Conservation (phyloP, 2,888 invertebrate genomes). For the Rutpela maculata region DNA sequence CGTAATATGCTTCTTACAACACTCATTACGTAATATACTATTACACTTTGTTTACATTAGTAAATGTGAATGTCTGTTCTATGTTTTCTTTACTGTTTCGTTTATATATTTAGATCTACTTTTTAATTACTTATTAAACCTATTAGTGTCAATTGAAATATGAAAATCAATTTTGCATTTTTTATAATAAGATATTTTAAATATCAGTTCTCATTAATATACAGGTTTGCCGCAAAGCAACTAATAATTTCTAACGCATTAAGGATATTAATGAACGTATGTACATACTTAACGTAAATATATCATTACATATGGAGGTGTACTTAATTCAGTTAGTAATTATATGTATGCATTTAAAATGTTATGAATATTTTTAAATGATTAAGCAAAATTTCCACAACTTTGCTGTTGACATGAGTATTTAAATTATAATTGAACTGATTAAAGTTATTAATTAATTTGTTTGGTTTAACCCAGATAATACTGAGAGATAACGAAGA, state of each 20-base stretch:
- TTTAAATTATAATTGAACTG: conserved; percentile 9
- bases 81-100: too few relatives aligned
- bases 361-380: conserved; percentile 21
- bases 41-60: too few relatives aligned
- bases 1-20: too few relatives aligned
- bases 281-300: background rate
- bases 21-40: too few relatives aligned
- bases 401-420: conserved; percentile 13
- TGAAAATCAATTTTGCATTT: too few relatives aligned
- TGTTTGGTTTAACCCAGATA: background rate
- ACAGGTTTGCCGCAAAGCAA: background rate
- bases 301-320: conserved; percentile 10
- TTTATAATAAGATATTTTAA: too few relatives aligned
- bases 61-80: too few relatives aligned
- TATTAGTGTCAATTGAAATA: too few relatives aligned
- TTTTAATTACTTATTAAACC: too few relatives aligned
- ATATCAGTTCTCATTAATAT: too few relatives aligned
- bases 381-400: conserved; percentile 4
- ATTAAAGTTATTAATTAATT: conserved; percentile 13
- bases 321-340: background rate
- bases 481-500: background rate
- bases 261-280: background rate
- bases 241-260: background rate
- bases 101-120: too few relatives aligned
- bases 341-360: background rate